A percentile compares a stretch with the other conserved stretches of the same genome.
Conservation (phyloP, 2,888 invertebrate genomes). For the Cloeon dipterum region DNA sequence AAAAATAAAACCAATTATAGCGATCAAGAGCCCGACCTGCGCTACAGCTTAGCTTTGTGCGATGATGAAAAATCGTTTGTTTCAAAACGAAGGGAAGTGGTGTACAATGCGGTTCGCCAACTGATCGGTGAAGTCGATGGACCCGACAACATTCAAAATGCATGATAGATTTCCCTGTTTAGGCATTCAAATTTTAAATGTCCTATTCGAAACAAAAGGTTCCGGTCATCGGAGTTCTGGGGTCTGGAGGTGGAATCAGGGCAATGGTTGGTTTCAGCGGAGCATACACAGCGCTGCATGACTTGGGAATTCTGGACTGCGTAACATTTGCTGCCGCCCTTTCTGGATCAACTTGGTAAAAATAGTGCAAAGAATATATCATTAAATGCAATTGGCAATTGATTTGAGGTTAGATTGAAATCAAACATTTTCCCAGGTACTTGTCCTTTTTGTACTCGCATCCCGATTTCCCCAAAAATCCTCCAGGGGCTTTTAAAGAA, state of each 20-base stretch:
- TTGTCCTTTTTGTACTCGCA: slow-evolving; percentile 20
- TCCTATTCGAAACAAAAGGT: slow-evolving; percentile 12
- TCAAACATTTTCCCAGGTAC: slow-evolving; percentile 16
- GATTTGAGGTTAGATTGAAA: background rate
- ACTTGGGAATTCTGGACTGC: slow-evolving; percentile 17
- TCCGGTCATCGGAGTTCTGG: slow-evolving; percentile 19
- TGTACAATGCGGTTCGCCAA: slow-evolving; percentile 13
- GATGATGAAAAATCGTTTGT: slow-evolving; percentile 18
- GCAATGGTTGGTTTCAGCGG: slow-evolving; percentile 20
- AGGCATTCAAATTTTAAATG: background rate
- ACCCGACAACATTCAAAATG: too few relatives aligned
- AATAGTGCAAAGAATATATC: background rate
- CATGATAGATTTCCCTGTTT: background rate
- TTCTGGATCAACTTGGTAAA: slow-evolving; percentile 22
- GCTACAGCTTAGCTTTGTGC: slow-evolving; percentile 19
- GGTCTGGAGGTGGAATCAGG: slow-evolving; percentile 22
- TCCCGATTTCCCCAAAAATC: slow-evolving; percentile 17
- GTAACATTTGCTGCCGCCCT: slow-evolving; percentile 18
- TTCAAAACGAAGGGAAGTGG: slow-evolving; percentile 13
- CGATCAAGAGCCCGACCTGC: slow-evolving; percentile 17
- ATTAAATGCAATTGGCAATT: background rate
- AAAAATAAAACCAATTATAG: slow-evolving; percentile 14
- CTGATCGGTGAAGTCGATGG: slow-evolving; percentile 14
- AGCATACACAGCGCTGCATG: slow-evolving; percentile 17
- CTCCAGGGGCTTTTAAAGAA: slow-evolving; percentile 15